Conservation (phyloP, 2,888 invertebrate genomes). For the Mallateleia sp. region DNA sequence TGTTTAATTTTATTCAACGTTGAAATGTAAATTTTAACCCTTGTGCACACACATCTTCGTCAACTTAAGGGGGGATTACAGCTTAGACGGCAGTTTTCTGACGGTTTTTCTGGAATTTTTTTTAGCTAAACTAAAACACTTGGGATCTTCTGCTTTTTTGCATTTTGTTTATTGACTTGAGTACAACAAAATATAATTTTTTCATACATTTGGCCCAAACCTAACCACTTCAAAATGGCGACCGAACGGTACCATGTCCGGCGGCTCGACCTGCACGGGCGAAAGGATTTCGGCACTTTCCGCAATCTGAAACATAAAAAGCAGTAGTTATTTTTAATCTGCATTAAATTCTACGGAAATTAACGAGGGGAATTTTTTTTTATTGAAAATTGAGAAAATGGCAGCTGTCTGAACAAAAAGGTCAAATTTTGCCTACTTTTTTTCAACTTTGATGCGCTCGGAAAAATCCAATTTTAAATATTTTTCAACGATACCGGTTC, state of each 20-base stretch:
- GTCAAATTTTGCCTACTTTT: conserved; percentile 44
- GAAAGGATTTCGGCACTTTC: conserved; percentile 20
- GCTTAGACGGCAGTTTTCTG: conserved; percentile 4
- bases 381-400: conserved; percentile 38
- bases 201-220: not conserved
- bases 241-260: conserved; percentile 5
- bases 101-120: conserved; percentile 22
- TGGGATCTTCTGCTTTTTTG: conserved; percentile 21
- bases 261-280: conserved; percentile 3
- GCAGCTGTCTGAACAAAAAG: conserved; percentile 39
- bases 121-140: conserved; percentile 7
- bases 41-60: too few species aligned
- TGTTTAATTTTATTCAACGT: too few species aligned
- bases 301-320: conserved; percentile 24
- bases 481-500: conserved; percentile 22
- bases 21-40: too few species aligned
- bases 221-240: conserved; percentile 7
- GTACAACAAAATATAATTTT: not conserved
- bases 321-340: conserved; percentile 18
- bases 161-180: conserved; percentile 7
- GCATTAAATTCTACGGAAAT: conserved; percentile 27
- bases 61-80: conserved; percentile 20
- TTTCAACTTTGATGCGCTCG: conserved; percentile 27
- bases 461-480: conserved; percentile 16
- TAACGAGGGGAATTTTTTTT: not conserved